Percentiles rank a stretch among this genome's conserved stretches.
Evolutionary conservation across 30 jellyfish, hydroid and myxozoan genomes (phyloP).

Genomic region (Aurelia coerulea): DNA sequence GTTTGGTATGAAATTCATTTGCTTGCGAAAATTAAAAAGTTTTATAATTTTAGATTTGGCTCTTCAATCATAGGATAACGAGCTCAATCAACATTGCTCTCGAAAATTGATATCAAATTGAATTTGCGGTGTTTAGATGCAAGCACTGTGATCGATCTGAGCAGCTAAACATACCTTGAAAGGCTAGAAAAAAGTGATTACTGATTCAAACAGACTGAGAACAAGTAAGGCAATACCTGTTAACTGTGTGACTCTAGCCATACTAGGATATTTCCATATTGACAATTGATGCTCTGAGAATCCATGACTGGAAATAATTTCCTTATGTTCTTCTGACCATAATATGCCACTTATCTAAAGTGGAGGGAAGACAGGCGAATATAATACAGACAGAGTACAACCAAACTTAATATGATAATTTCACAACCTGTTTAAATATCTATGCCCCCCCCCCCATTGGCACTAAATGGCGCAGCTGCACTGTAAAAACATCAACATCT

Average conservation of each 20-base stretch:
- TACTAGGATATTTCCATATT: conserved; percentile 91
- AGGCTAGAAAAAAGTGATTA: not conserved
- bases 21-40: too few relatives aligned
- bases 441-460: too few relatives aligned
- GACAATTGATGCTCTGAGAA: conserved; percentile 81
- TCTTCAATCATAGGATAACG: too few relatives aligned
- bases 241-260: conserved; percentile 82
- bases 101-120: too few relatives aligned
- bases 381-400: not conserved
- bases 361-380: not conserved
- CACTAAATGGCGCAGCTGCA: not conserved
- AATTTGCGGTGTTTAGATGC: too few relatives aligned
- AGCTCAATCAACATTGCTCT: too few relatives aligned
- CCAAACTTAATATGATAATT: not conserved
- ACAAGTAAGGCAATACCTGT: conserved; percentile 68
- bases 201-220: not conserved
- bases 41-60: too few relatives aligned
- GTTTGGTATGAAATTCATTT: too few relatives aligned
- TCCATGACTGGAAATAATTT: conserved; percentile 84
- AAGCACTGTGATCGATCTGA: too few relatives aligned
- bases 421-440: not conserved
- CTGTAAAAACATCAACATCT: not conserved
- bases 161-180: not conserved
- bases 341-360: conserved; percentile 86
- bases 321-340: conserved; percentile 95